phyloP scores from a whole-genome alignment of 2,113 vertebrate genomes.

The Corythornis vintsioides region DNA sequence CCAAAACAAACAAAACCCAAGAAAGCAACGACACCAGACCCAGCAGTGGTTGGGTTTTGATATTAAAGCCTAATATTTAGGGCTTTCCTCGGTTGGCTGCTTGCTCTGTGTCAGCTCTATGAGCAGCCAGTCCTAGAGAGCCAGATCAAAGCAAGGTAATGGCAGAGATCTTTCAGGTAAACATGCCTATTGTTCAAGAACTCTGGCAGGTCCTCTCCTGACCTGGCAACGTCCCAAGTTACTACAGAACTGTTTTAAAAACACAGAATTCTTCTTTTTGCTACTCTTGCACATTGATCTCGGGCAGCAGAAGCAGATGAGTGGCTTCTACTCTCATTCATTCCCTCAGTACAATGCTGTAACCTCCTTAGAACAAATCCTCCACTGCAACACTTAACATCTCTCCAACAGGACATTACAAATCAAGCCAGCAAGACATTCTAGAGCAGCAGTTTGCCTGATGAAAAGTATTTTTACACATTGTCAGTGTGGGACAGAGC shows the following conservation, averaged over 20 bases:
- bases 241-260: not conserved
- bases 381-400: not conserved
- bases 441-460: not conserved
- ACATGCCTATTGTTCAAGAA: slow-evolving; percentile 1
- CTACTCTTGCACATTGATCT: not conserved
- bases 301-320: not conserved
- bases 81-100: not conserved
- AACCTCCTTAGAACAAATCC: not conserved
- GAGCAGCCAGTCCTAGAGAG: not conserved
- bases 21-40: too few species aligned
- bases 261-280: not conserved
- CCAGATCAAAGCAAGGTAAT: slow-evolving; percentile 30
- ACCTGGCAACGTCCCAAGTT: not conserved
- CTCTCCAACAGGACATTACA: not conserved
- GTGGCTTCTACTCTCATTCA: not conserved
- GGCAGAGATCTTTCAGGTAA: slow-evolving; percentile 3
- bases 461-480: not conserved
- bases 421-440: not conserved
- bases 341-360: not conserved
- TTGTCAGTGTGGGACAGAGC: not conserved
- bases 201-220: not conserved
- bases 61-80: not conserved
- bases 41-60: too few species aligned
- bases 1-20: too few species aligned
- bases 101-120: not conserved